These are phyloP conservation scores for Eonycteris spelaea DNA, from an alignment of 2,113 vertebrate genomes.

Conservation along the genomic window DNA sequence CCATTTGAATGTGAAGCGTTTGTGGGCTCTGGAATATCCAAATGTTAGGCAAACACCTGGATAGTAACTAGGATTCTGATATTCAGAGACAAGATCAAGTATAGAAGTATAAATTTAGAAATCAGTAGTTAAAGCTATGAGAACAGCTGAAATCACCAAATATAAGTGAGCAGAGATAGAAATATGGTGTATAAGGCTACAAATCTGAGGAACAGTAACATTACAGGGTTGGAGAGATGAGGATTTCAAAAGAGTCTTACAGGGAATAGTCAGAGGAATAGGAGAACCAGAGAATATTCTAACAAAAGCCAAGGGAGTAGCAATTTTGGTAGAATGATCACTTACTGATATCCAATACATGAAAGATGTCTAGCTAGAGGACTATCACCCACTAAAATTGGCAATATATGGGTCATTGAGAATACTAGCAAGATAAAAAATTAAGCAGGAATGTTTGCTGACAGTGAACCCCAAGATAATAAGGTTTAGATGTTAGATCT, in stretches of 20 bases:
- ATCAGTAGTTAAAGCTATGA: background rate
- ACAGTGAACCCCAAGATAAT: background rate
- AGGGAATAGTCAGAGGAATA: background rate
- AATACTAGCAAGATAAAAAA: background rate
- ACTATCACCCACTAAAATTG: background rate
- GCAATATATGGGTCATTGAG: background rate
- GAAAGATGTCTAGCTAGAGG: background rate
- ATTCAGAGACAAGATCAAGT: background rate
- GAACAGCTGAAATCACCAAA: background rate
- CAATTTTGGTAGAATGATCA: background rate
- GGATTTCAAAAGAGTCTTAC: background rate
- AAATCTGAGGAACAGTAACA: background rate
- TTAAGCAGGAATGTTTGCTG: background rate
- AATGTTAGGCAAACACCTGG: background rate
- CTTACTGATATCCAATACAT: background rate
- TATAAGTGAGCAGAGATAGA: background rate
- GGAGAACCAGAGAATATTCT: background rate
- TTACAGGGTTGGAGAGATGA: background rate
- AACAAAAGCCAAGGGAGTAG: background rate
- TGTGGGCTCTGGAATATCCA: background rate
- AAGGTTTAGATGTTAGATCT: background rate
- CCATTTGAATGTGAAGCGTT: background rate
- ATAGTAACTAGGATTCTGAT: background rate
- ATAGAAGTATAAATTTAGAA: background rate
- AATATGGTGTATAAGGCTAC: background rate